phyloP scores from a whole-genome alignment of 2,797 vertebrate species.

The Artibeus lituratus region DNA sequence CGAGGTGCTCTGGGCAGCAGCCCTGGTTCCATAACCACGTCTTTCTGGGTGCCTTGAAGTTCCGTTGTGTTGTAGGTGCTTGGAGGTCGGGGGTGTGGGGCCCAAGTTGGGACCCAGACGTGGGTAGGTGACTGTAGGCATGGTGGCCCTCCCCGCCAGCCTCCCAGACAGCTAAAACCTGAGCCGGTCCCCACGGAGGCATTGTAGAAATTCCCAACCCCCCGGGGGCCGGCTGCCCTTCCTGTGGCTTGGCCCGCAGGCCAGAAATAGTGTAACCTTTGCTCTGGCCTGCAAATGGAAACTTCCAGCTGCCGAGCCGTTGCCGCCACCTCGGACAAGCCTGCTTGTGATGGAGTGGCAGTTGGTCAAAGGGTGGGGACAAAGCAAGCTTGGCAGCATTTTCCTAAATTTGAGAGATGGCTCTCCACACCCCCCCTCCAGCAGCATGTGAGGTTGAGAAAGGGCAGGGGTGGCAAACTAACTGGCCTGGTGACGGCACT shows the following conservation, averaged over 20 bases:
- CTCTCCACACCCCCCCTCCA: not conserved
- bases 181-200: not conserved
- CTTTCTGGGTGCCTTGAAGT: not conserved
- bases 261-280: constrained; percentile 66
- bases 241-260: not conserved
- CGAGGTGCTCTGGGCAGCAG: not conserved
- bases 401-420: not conserved
- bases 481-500: rapidly evolving
- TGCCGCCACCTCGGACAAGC: not conserved
- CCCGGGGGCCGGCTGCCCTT: not conserved
- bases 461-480: not conserved
- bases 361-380: constrained; percentile 22
- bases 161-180: not conserved
- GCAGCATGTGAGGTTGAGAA: rapidly evolving
- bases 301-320: constrained; percentile 49
- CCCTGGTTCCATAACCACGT: not conserved
- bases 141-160: not conserved
- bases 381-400: not conserved
- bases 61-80: rapidly evolving
- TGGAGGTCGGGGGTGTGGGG: not conserved
- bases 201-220: not conserved
- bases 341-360: not conserved
- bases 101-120: not conserved
- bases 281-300: constrained; percentile 50
- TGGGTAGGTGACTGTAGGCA: not conserved